Base-by-base conservation (phyloP, 2,113 vertebrate genomes). In the Eptatretus burgeri region DNA sequence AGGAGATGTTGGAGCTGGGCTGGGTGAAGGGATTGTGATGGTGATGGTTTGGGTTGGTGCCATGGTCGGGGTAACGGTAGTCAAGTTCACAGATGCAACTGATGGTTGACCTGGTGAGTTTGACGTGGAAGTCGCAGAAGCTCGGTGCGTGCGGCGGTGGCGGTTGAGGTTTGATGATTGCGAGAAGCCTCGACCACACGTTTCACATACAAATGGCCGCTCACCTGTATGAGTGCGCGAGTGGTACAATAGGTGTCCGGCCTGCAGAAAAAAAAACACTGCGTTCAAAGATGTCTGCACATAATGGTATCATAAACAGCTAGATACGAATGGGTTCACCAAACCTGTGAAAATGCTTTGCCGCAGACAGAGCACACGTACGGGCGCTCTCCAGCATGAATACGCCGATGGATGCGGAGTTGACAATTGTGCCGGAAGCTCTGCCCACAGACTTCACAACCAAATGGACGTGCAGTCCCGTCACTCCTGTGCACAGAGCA, bases 351-450 rank as follows among this genome's bases (percentile, higher is more conserved):
- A 20, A 60, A 60, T n/a, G 56, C 20, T n/a, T 20, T n/a, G 10
- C 56, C 56, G 56, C 56, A 60, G n/a, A 17, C n/a, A n/a, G n/a
- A n/a, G 56, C 56, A 60, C 56, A 20, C 56, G 56, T 60, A 60
- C 56, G 56, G 56, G n/a, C 20, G n/a, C 56, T 60, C 56, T 20
- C 56, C 56, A n/a, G 56, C 56, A 20, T 60, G 56, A 20, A 60
- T 60, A 20, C 56, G 56, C 56, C n/a, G n/a, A 20, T 60, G 56
- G n/a, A 60, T 20, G 11, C 56, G 56, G n/a, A 60, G 56, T 20
- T 60, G 56, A 20, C 56, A 60, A 20, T 60, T 60, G 56, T 60
- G 56, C n/a, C 56, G 56, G 56, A 60, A 60, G 56, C 56, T n/a
- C 56, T 60, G 56, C 10, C 56, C 56, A 12, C 56, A 60, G 10